Evolutionary conservation across 2,113 vertebrate genomes (phyloP), one percentile per base, ranked within the genome.

Genomic region (Channa argus): DNA sequence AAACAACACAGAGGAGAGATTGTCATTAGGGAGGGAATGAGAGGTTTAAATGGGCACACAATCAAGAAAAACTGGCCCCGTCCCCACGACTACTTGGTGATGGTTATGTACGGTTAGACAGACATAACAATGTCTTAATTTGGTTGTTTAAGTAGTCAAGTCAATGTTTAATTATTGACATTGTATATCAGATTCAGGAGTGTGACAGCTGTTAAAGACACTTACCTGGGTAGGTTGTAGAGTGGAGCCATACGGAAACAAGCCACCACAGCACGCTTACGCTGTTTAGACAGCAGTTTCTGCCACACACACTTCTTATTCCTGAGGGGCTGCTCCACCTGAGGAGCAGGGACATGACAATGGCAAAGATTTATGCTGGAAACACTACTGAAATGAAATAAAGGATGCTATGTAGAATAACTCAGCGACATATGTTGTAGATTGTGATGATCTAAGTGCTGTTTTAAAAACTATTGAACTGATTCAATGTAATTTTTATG

Each of bases 241-340:
- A 99, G 93, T 0, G 98, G 98, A 36, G 97, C 98, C 98, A 99
- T 99, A 59, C 98, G 96, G 92, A 99, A 99, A 91, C 98, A 99
- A 8, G 98, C 98, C 80, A 99, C 98, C 60, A 99, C 98, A 0
- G 98, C 98, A 62, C 98, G 95, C 89, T 99, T 99, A 14, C 98
- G 95, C 89, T 99, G 98, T 54, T 99, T 99, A 82, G 98, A 99
- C 59, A 99, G 85, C n/a, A 99, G 94, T 84, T 98, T 99, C 55
- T 99, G 96, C 94, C 93, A 95, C 41, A 97, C 95, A 5, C 94
- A 95, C 90, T 98, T 99, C 93, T 98, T 99, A 71, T 96, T 98
- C 80, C 98, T 95, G 82, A 99, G 89, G 52, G 98, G 98, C 72
- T 95, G 96, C 79, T 99, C 98, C 83, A 99, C 97, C 98, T 99